A percentile compares a stretch with the other conserved stretches of the same genome.
These are phyloP conservation scores for Mustela lutreola DNA, from an alignment of 2,113 vertebrate species.

Conservation along the genomic window DNA sequence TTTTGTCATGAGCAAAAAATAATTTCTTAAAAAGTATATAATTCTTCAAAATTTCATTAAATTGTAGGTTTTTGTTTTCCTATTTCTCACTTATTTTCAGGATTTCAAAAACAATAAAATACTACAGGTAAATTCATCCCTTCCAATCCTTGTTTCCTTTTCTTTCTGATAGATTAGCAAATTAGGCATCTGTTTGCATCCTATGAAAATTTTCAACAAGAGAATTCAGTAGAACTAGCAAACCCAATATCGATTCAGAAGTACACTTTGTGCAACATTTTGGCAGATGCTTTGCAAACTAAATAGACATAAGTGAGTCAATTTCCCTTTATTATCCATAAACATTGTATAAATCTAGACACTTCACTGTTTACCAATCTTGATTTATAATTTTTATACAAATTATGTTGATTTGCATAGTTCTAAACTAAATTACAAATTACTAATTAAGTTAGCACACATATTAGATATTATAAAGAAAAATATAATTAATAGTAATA, in stretches of 20 bases:
- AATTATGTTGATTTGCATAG: slow-evolving; percentile 27
- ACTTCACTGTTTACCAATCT: neutral
- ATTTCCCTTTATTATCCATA: slow-evolving; percentile 60
- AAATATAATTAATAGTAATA: slow-evolving; percentile 52
- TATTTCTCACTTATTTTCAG: slow-evolving; percentile 31
- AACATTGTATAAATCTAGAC: slow-evolving; percentile 47
- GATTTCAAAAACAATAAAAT: slow-evolving; percentile 44
- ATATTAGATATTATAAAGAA: slow-evolving; percentile 59
- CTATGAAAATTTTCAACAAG: slow-evolving; percentile 32
- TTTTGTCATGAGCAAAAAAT: neutral
- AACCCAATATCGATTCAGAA: slow-evolving; percentile 27
- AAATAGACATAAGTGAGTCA: slow-evolving; percentile 24
- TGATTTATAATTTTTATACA: slow-evolving; percentile 60
- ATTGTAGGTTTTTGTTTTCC: neutral
- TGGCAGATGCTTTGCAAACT: slow-evolving; percentile 54
- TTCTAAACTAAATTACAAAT: slow-evolving; percentile 60
- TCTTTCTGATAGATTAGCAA: slow-evolving; percentile 46
- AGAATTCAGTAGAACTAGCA: slow-evolving; percentile 2
- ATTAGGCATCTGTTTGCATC: slow-evolving; percentile 51
- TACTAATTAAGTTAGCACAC: neutral
- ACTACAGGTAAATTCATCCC: neutral
- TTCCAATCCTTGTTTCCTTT: slow-evolving; percentile 2
- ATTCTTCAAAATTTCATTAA: slow-evolving; percentile 24
- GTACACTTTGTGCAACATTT: neutral
- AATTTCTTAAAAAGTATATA: neutral